phyloP scores from a whole-genome alignment of 1,140 invertebrate species.

The Drosophila equinoxialis region DNA sequence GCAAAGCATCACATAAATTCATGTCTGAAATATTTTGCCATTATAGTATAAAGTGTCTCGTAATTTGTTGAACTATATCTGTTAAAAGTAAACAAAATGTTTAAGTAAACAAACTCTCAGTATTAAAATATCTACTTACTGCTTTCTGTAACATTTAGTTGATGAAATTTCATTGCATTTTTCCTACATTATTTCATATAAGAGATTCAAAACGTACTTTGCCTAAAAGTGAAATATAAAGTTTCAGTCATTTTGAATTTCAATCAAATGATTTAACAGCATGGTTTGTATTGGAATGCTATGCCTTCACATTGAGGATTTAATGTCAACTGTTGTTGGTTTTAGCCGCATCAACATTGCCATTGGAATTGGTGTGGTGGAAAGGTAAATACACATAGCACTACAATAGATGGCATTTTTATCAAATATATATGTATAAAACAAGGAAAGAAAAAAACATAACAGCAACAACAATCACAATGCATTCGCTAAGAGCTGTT shows the following conservation, averaged over 20 bases:
- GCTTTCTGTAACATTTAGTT: too few relatives aligned
- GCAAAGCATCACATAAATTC: too few relatives aligned
- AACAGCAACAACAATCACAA: slow-evolving; percentile 35
- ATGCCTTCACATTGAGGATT: slow-evolving; percentile 36
- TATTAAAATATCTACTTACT: too few relatives aligned
- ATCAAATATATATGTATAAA: slow-evolving; percentile 67
- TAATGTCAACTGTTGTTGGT: slow-evolving; percentile 47
- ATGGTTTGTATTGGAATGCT: not conserved
- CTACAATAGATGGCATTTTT: slow-evolving; percentile 78
- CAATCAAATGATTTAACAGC: not conserved
- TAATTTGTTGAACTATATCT: too few relatives aligned
- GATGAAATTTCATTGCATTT: too few relatives aligned
- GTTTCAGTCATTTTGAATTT: not conserved
- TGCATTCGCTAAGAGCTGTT: slow-evolving; percentile 30
- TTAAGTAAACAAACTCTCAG: too few relatives aligned
- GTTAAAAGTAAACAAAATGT: too few relatives aligned
- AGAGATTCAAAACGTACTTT: too few relatives aligned
- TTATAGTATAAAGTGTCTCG: too few relatives aligned
- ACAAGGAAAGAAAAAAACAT: slow-evolving; percentile 36
- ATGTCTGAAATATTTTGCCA: too few relatives aligned
- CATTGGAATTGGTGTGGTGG: slow-evolving; percentile 37
- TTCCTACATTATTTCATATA: too few relatives aligned
- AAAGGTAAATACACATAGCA: slow-evolving; percentile 65
- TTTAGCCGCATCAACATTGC: slow-evolving; percentile 8
- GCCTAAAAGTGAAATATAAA: too few relatives aligned